Base-by-base conservation (phyloP, 37 sponge, comb jelly and placozoan genomes). In the Spongia lamella region DNA sequence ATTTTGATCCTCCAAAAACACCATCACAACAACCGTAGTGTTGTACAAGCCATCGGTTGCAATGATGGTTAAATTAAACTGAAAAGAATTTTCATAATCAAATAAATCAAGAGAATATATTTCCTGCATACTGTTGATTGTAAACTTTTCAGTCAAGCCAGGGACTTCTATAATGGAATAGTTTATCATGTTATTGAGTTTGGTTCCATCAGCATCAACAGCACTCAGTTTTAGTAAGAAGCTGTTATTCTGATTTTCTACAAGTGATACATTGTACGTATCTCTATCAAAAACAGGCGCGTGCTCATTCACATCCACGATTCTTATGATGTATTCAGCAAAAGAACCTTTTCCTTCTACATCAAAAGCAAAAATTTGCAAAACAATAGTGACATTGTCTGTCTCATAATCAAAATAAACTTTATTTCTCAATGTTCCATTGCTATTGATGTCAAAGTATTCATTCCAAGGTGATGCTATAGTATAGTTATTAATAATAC, bases 221-320 rank as follows among this genome's bases (percentile, higher is more conserved):
- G 82, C 82, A 53, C 17, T 37, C 0, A 82, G 66, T 29, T 35
- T 34, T 11, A 82, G 14, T 36, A 63, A 16, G 22, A 22, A 36
- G 22, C 22, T 29, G 7, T 43, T 32, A 16, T 9, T 31, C 1
- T 17, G 38, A 30, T 66, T 73, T 54, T 82, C 82, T 26, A 73
- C 21, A 1, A 82, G 20, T 35, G 63, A 63, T 19, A 63, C 66
- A 0, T 33, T 25, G 43, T 82, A 82, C 1, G 7, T 56, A 25
- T 29, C 16, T 36, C 39, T 30, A 38, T 73, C 39, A 38, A 82
- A 82, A 54, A 75, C 63, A 3, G 87, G 87, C 7, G 63, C 11
- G 61, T 80, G 75, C 56, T 86, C 87, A 69, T 86, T 86, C 2
- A 61, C 53, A 52, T 86, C 87, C 14, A 0, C 19, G 40, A 86